Conservation (phyloP, 2,797 vertebrate genomes). For the Podargus strigoides region DNA sequence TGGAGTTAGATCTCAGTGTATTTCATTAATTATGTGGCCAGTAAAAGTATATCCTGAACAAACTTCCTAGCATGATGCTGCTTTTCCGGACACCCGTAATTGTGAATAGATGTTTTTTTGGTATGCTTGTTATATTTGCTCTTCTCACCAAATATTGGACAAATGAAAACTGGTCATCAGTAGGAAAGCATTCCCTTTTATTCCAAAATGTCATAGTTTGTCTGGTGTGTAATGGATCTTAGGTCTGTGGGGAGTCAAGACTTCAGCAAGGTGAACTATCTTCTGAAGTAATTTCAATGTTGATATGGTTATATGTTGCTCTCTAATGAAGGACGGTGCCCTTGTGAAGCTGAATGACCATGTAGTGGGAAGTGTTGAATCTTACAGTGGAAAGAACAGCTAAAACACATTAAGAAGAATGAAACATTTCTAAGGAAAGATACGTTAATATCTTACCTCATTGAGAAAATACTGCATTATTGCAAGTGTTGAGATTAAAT, state of each 20-base stretch:
- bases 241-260: not conserved
- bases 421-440: not conserved
- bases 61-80: not conserved
- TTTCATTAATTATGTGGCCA: not conserved
- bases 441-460: not conserved
- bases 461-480: not conserved
- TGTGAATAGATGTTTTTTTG: not conserved
- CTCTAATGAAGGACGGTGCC: not conserved
- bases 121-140: not conserved
- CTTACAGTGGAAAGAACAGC: not conserved
- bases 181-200: not conserved
- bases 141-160: not conserved
- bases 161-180: not conserved
- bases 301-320: not conserved
- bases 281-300: not conserved
- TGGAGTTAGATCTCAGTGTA: not conserved
- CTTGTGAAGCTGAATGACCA: not conserved
- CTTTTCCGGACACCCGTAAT: not conserved
- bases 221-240: not conserved
- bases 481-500: not conserved
- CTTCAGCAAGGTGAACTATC: not conserved
- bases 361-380: not conserved
- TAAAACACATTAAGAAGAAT: not conserved
- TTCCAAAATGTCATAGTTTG: not conserved
- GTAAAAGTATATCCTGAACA: not conserved